Base-by-base conservation (phyloP, 1,140 invertebrate genomes). In the Nomia melanderi region DNA sequence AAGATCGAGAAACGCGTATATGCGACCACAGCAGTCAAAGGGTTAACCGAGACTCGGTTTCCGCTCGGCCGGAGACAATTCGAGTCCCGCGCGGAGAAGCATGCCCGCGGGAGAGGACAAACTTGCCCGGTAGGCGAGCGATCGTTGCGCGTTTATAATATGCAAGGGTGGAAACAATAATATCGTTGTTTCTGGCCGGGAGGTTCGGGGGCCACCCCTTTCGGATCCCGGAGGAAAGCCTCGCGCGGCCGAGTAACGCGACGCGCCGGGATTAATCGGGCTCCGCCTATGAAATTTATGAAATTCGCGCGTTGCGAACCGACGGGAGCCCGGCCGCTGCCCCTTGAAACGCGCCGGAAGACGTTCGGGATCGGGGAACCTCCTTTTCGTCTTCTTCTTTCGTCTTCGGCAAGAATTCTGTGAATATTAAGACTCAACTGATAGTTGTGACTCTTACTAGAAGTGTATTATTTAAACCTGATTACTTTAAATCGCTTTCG, bases 131-230 rank as follows among this genome's bases (percentile, higher is more conserved):
- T 87, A 77, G 47, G 80, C 79, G 83, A 84, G 87, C 89, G 91
- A 91, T 91, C 89, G 86, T 89, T 86, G 89, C 88, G 89, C 83
- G 81, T 87, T 88, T 91, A 88, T 90, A 91, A 91, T 90, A 90
- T 90, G 87, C 87, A 91, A 88, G 91, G 90, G 90, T 88, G 87
- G 90, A 90, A 92, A 92, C 90, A 92, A 92, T 91, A 92, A 91
- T 92, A 92, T 90, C 78, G 81, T 54, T 73, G 60, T 86, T 81
- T 81, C 70, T 44, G 82, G 64, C 73, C 78, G 85, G 77, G 44
- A 17, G 41, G 12, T n/a, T 5, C 33, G 47, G 47, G n/a, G n/a
- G 47, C 64, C 76, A 60, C 59, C 70, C 72, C 69, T 62, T 2
- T 64, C 56, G 54, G n/a, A 1, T 20, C 8, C 66, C 57, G 44